A percentile compares a stretch with the other conserved stretches of the same genome.
Conservation (phyloP, 2,113 vertebrate genomes). For the Gobio gobio region DNA sequence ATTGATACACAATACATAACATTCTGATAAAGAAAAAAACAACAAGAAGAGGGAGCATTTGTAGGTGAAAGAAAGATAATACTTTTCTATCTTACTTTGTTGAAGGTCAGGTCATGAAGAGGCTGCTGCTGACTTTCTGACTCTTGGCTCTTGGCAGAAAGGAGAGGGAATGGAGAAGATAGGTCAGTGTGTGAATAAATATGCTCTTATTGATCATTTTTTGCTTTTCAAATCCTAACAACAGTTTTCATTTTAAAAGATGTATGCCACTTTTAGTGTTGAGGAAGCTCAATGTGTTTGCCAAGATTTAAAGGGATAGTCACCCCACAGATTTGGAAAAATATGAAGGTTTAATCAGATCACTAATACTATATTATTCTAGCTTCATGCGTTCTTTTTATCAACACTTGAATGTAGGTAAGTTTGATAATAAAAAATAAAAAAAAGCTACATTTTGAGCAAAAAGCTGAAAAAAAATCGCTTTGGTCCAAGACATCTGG, state of each 20-base stretch:
- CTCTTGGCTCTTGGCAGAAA: constrained; percentile 56
- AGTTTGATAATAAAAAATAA: too few relatives aligned
- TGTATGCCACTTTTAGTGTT: not conserved
- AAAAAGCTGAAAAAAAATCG: too few relatives aligned
- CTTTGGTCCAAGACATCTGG: too few relatives aligned
- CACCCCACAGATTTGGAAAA: too few relatives aligned
- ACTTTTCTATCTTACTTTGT: not conserved
- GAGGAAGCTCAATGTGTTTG: not conserved
- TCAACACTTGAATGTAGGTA: too few relatives aligned
- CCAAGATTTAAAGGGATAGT: too few relatives aligned
- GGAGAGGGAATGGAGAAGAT: not conserved
- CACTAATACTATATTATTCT: too few relatives aligned
- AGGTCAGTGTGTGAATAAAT: constrained; percentile 22
- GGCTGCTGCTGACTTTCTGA: constrained; percentile 61
- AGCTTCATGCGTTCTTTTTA: too few relatives aligned
- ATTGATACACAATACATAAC: not conserved
- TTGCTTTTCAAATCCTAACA: not conserved
- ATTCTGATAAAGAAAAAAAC: not conserved
- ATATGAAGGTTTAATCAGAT: too few relatives aligned
- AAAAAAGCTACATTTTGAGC: too few relatives aligned
- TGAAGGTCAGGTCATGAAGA: constrained; percentile 35
- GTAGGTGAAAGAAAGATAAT: not conserved
- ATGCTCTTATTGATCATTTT: not conserved
- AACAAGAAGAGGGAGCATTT: not conserved
- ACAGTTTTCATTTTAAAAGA: not conserved